phyloP scores from a whole-genome alignment of 2,113 vertebrate genomes.

The Rhineura floridana region DNA sequence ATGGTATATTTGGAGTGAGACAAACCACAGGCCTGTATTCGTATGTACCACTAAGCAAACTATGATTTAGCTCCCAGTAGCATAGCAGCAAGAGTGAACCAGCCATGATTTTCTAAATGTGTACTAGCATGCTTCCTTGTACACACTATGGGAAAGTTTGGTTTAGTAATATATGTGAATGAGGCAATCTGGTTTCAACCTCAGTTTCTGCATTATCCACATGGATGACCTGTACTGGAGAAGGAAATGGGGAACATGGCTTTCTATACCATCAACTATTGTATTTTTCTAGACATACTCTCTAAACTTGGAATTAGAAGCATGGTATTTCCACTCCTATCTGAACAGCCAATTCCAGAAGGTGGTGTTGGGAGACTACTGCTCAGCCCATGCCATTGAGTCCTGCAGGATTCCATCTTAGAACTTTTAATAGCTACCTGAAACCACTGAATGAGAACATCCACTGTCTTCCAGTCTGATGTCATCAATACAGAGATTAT shows the following conservation, averaged over 20 bases:
- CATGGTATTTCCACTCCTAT: neutral
- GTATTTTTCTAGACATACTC: neutral
- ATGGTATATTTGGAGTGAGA: too few relatives aligned
- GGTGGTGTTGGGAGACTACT: neutral
- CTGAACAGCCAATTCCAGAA: neutral
- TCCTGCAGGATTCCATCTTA: neutral
- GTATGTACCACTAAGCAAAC: neutral
- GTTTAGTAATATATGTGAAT: too few relatives aligned
- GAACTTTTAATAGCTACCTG: neutral
- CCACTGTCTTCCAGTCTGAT: neutral
- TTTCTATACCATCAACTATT: neutral
- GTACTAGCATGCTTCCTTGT: too few relatives aligned
- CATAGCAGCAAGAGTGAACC: too few relatives aligned
- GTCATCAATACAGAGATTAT: neutral
- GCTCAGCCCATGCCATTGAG: neutral
- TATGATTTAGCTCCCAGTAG: too few relatives aligned
- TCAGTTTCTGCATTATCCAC: neutral
- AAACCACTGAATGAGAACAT: neutral
- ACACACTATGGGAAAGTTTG: too few relatives aligned
- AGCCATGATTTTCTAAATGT: too few relatives aligned
- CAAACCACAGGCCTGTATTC: neutral
- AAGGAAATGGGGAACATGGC: neutral
- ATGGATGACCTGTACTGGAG: neutral
- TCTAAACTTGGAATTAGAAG: too few relatives aligned
- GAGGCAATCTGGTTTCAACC: neutral